Evolutionary conservation across 2,797 vertebrate genomes (phyloP), one percentile per base, ranked within the genome.

Genomic region (Nannoperca australis): DNA sequence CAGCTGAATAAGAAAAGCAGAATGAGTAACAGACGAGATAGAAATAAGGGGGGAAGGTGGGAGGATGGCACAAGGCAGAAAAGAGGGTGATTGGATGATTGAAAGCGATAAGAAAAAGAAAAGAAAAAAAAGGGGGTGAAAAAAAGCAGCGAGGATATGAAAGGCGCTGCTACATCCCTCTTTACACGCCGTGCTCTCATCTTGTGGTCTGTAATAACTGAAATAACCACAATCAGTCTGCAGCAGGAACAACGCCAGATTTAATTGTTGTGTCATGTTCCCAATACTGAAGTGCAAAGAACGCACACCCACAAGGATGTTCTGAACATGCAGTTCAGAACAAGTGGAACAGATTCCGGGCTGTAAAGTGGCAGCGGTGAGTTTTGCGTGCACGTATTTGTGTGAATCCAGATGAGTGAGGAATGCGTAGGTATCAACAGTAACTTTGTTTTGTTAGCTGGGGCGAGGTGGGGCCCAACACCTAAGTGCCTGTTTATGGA

Each of bases 361-460:
- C 61, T 5, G 2, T 50, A 12, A 34, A 56, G 62, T 51, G 60
- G 49, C 27, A 50, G 50, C 51, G 50, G 56, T 17, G 66, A 78
- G 71, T 68, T 65, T 64, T 22, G 74, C 62, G 66, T 66, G 69
- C 55, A 66, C 36, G 72, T 38, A 45, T 56, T 77, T 55, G 66
- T 66, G 83, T 40, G 75, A 58, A 36, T 81, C 80, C 75, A 81
- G 83, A 90, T 81, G 84, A 89, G 80, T 1, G 73, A 85, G 81
- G 85, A 88, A 90, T 89, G 89, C 27, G 49, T 76, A 78, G 85
- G 84, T 83, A 87, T 90, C 88, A 88, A 86, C 84, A 83, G 85
- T 87, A 90, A 89, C 77, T 71, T 74, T 91, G 88, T 91, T 92
- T 88, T 91, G 81, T 88, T 90, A 92, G 92, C 91, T 92, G 89